Conservation (phyloP, 1,140 invertebrate genomes). For the Frieseomelitta varia region DNA sequence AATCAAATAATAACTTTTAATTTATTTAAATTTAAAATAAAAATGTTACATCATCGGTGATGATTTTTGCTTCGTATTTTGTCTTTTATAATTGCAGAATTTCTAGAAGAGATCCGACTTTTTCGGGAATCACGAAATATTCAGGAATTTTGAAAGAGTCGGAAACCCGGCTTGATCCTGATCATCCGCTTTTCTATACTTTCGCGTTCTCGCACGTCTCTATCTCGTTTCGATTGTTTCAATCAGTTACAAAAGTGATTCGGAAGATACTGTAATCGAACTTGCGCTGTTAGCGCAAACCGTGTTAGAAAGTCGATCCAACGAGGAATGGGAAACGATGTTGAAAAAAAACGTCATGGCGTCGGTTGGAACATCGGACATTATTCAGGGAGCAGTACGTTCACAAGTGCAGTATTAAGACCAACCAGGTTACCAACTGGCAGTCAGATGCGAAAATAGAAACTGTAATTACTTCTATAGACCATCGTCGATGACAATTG, state of each 20-base stretch:
- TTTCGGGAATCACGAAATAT: no score
- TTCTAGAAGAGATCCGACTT: no score
- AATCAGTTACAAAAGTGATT: background rate
- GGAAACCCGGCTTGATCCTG: no score
- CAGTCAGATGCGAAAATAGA: conserved; percentile 2
- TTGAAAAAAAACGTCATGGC: background rate
- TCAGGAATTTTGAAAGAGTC: no score
- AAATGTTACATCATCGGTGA: no score
- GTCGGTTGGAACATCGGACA: background rate
- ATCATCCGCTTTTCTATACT: no score
- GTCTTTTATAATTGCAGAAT: no score
- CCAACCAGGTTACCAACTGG: background rate
- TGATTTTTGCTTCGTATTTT: no score
- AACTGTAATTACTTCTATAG: conserved; percentile 28
- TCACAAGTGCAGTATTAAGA: background rate
- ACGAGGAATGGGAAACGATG: background rate
- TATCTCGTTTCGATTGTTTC: background rate
- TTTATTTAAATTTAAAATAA: no score
- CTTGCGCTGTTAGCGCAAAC: background rate
- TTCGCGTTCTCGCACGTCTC: no score
- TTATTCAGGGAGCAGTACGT: background rate
- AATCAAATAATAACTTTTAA: no score
- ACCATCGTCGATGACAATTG: conserved; percentile 5
- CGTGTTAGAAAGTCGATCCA: background rate
- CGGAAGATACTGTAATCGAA: background rate